Evolutionary conservation across 2,113 vertebrate species (phyloP).

Genomic region (Lepisosteus osseus): DNA sequence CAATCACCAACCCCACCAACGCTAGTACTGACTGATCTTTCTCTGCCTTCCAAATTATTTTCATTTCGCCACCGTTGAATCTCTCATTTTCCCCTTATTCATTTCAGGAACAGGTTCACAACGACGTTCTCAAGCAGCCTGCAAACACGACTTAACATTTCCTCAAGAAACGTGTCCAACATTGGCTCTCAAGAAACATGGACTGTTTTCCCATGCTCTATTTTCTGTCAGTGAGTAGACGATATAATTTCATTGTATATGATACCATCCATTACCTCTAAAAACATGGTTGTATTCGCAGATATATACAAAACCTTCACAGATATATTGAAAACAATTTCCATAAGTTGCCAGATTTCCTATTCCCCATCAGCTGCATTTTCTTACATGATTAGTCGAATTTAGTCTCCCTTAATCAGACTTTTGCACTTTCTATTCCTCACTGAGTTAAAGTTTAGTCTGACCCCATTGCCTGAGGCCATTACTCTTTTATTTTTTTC

Average conservation of each 20-base stretch:
- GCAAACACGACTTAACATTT: constrained; percentile 75
- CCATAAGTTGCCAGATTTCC: no score
- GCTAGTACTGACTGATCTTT: background rate
- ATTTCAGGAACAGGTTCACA: constrained; percentile 70
- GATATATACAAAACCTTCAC: background rate
- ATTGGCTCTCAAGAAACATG: constrained; percentile 93
- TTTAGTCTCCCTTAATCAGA: constrained; percentile 21
- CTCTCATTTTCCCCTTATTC: constrained; percentile 58
- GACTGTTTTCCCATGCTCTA: constrained; percentile 97
- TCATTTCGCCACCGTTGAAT: constrained; percentile 12
- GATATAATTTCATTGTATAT: constrained; percentile 38
- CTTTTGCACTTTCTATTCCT: constrained; percentile 37
- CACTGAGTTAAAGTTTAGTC: constrained; percentile 56
- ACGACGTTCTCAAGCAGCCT: constrained; percentile 64
- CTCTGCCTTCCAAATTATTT: constrained; percentile 41
- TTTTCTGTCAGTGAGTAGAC: constrained; percentile 93
- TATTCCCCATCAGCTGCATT: no score
- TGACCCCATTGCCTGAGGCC: constrained; percentile 40
- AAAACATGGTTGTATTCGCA: background rate
- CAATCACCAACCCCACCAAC: no score
- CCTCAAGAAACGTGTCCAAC: constrained; percentile 76
- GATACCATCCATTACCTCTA: background rate
- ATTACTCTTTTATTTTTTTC: constrained; percentile 50
- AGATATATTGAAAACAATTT: background rate
- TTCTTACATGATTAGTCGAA: background rate